Evolutionary conservation across 2,113 vertebrate genomes (phyloP).

Genomic region (Gorilla gorilla): DNA sequence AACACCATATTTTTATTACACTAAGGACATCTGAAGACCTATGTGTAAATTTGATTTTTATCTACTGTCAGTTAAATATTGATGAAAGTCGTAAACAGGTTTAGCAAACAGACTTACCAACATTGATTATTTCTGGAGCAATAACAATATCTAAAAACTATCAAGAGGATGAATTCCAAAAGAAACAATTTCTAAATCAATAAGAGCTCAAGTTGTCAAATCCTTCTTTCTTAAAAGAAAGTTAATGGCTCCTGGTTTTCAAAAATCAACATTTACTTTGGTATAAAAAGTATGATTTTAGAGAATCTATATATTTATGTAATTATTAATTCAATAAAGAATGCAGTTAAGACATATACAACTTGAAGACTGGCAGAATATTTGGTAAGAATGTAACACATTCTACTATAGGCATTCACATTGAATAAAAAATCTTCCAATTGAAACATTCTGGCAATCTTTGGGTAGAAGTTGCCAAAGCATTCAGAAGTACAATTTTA

Average conservation of each 20-base stretch:
- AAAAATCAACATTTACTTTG: conserved; percentile 20
- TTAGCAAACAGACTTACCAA: not conserved
- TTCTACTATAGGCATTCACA: not conserved
- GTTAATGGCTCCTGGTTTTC: not conserved
- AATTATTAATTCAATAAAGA: not conserved
- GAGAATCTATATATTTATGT: not conserved
- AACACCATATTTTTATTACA: not conserved
- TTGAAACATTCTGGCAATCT: not conserved
- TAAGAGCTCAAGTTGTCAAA: conserved; percentile 16
- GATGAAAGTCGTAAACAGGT: conserved; percentile 7
- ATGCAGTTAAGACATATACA: not conserved
- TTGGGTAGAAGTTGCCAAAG: not conserved
- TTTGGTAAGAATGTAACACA: not conserved
- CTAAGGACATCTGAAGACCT: not conserved
- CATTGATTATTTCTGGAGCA: conserved; percentile 6
- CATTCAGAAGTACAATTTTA: not conserved
- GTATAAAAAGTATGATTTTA: not conserved
- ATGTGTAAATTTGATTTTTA: conserved; percentile 17
- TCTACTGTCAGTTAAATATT: not conserved
- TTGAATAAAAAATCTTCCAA: not conserved
- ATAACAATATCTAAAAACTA: conserved; percentile 31
- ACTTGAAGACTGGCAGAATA: not conserved
- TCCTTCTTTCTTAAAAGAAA: not conserved
- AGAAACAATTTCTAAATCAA: conserved; percentile 16
- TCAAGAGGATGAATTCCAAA: conserved; percentile 1